Evolutionary conservation across 2,113 vertebrate genomes (phyloP).

Genomic region (Symphodus melops): DNA sequence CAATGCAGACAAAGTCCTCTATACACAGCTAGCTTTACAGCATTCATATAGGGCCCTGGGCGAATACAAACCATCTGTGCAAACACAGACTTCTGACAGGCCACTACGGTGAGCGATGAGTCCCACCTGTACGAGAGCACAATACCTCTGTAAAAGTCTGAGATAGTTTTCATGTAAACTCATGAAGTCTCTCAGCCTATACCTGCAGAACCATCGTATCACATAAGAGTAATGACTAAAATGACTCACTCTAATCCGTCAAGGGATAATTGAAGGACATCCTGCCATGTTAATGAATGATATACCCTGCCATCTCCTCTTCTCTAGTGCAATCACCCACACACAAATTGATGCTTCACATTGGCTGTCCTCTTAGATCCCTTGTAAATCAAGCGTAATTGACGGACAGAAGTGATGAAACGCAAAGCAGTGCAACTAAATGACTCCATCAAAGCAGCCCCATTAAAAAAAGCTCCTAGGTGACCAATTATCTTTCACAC

Average conservation of each 20-base stretch:
- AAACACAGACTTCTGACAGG: slow-evolving; percentile 68
- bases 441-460: slow-evolving; percentile 75
- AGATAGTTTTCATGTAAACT: slow-evolving; percentile 22
- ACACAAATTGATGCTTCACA: slow-evolving; percentile 76
- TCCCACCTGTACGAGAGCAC: slow-evolving; percentile 69
- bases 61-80: slow-evolving; percentile 80
- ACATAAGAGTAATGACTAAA: slow-evolving; percentile 58
- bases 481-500: slow-evolving; percentile 76
- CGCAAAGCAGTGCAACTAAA: slow-evolving; percentile 75
- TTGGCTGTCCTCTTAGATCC: slow-evolving; percentile 63
- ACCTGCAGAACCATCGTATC: slow-evolving; percentile 56
- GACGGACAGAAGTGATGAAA: slow-evolving; percentile 80
- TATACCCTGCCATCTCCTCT: slow-evolving; percentile 69
- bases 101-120: slow-evolving; percentile 60
- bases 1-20: slow-evolving; percentile 43
- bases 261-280: slow-evolving; percentile 77
- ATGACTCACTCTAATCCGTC: slow-evolving; percentile 68
- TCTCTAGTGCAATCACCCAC: slow-evolving; percentile 73
- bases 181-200: slow-evolving; percentile 4
- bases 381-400: slow-evolving; percentile 80
- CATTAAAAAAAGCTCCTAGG: slow-evolving; percentile 71
- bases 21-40: slow-evolving; percentile 50
- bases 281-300: slow-evolving; percentile 73
- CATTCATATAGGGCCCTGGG: slow-evolving; percentile 57
- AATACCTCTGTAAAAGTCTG: slow-evolving; percentile 41